These are phyloP conservation scores for Cichladusa arquata DNA, from an alignment of 2,113 vertebrate genomes.

Conservation along the genomic window DNA sequence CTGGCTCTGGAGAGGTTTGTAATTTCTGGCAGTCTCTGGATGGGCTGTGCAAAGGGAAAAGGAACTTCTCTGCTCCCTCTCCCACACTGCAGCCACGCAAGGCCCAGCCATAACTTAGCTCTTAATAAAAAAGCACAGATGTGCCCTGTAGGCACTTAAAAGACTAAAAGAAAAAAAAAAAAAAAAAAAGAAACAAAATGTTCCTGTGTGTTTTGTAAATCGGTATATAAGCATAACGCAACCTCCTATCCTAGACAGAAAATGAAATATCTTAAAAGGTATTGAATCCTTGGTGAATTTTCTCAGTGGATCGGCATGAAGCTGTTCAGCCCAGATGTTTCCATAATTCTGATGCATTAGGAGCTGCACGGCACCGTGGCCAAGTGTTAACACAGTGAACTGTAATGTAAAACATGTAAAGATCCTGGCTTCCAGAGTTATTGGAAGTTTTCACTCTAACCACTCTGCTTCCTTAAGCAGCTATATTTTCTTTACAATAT, in stretches of 20 bases:
- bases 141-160: conserved; percentile 25
- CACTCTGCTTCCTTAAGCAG: neutral
- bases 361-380: neutral
- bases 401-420: conserved; percentile 55
- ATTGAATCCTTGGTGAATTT: conserved; percentile 53
- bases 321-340: conserved; percentile 67
- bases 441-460: conserved; percentile 24
- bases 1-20: neutral
- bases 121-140: conserved; percentile 35
- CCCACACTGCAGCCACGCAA: neutral
- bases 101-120: neutral
- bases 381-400: conserved; percentile 50
- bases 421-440: conserved; percentile 34
- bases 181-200: neutral
- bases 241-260: neutral
- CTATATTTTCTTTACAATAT: neutral
- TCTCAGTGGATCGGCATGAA: conserved; percentile 59
- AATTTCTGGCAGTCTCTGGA: conserved; percentile 29
- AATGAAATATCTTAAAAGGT: conserved; percentile 20
- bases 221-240: neutral
- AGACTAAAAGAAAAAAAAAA: neutral
- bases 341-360: conserved; percentile 48
- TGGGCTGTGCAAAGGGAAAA: neutral
- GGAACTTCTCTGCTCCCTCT: neutral
- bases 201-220: conserved; percentile 51